Conservation (phyloP, 2,113 vertebrate species). For the Smithornis capensis region DNA sequence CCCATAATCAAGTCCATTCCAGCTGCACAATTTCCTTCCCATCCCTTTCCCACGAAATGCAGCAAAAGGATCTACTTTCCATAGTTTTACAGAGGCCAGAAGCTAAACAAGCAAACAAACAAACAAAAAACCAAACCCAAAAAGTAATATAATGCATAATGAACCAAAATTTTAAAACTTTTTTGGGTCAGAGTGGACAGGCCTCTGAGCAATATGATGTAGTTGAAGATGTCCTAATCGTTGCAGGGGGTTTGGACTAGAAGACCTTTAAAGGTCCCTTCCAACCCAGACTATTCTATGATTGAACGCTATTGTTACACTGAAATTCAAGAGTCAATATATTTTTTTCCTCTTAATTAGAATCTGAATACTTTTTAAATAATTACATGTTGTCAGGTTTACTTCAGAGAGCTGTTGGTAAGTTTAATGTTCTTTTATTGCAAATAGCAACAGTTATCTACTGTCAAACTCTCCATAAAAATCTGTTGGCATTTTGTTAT, state of each 20-base stretch:
- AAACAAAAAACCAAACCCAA: too few relatives aligned
- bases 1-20: background rate
- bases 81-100: background rate
- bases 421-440: background rate
- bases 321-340: background rate
- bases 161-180: background rate
- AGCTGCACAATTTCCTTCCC: background rate
- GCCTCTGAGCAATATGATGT: background rate
- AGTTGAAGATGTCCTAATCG: background rate
- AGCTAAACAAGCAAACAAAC: accelerated
- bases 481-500: background rate
- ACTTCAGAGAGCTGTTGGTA: background rate
- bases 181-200: background rate
- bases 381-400: background rate
- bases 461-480: background rate
- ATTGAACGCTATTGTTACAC: background rate
- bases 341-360: background rate
- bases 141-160: background rate
- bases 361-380: background rate
- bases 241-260: background rate
- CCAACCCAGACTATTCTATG: background rate
- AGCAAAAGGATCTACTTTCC: background rate
- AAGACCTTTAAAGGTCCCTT: background rate
- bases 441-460: background rate
- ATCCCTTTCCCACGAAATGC: background rate